Conservation (phyloP, 2,113 vertebrate genomes). For the Etheostoma spectabile region DNA sequence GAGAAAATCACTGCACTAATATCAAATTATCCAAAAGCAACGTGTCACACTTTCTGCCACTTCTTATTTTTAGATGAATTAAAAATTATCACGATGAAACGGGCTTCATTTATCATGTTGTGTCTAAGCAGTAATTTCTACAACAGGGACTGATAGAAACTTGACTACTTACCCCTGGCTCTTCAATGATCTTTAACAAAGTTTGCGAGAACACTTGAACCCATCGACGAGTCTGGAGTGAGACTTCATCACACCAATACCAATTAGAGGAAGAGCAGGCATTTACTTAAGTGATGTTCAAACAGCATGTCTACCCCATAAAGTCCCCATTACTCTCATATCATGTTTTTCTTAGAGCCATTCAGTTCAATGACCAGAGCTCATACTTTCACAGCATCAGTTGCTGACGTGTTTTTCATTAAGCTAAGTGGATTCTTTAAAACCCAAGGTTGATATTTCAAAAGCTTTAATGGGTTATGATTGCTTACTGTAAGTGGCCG, state of each 20-base stretch:
- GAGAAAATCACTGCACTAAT: not conserved
- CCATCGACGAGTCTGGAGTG: conserved; percentile 53
- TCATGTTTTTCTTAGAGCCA: conserved; percentile 54
- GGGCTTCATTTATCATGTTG: conserved; percentile 7
- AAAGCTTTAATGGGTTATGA: conserved; percentile 64
- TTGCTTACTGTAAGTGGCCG: conserved; percentile 49
- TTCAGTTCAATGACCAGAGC: conserved; percentile 49
- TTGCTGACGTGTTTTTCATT: conserved; percentile 69
- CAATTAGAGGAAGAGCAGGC: conserved; percentile 68
- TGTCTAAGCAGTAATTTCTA: conserved; percentile 23
- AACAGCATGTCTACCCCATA: conserved; percentile 63
- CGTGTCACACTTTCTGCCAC: not conserved
- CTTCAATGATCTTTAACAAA: conserved; percentile 56
- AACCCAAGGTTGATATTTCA: conserved; percentile 68
- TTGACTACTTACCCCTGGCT: conserved; percentile 39
- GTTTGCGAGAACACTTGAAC: conserved; percentile 51
- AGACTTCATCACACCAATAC: conserved; percentile 64
- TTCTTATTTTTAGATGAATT: not conserved
- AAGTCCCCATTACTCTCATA: conserved; percentile 69
- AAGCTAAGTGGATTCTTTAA: conserved; percentile 74
- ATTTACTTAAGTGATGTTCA: conserved; percentile 75
- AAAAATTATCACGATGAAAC: not conserved
- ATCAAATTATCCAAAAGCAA: not conserved
- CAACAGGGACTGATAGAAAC: conserved; percentile 27
- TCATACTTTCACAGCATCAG: conserved; percentile 42